Evolutionary conservation across 2,113 vertebrate species (phyloP).

Genomic region (mouse (Mus musculus)): GRCm39 chr5:22639501-22640000

Average conservation of each 20-base stretch:
- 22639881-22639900: not conserved
- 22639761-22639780: not conserved
- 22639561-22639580: not conserved
- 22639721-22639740: not conserved
- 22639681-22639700: not conserved
- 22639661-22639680: not conserved
- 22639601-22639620: slow-evolving; percentile 9
- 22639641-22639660: not conserved
- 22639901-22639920: not conserved
- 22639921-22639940: not conserved
- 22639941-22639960: not conserved
- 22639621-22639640: slow-evolving; percentile 21
- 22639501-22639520: slow-evolving; percentile 11
- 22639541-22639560: not conserved
- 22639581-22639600: slow-evolving; percentile 1
- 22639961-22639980: not conserved
- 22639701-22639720: not conserved
- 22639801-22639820: not conserved
- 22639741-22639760: not conserved
- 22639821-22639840: slow-evolving; percentile 4
- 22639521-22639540: not conserved
- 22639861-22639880: not conserved
- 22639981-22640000: too few species aligned
- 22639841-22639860: not conserved
- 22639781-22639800: not conserved